These are phyloP conservation scores for Maniola jurtina DNA, from an alignment of 1,140 invertebrate genomes.

Conservation along the genomic window DNA sequence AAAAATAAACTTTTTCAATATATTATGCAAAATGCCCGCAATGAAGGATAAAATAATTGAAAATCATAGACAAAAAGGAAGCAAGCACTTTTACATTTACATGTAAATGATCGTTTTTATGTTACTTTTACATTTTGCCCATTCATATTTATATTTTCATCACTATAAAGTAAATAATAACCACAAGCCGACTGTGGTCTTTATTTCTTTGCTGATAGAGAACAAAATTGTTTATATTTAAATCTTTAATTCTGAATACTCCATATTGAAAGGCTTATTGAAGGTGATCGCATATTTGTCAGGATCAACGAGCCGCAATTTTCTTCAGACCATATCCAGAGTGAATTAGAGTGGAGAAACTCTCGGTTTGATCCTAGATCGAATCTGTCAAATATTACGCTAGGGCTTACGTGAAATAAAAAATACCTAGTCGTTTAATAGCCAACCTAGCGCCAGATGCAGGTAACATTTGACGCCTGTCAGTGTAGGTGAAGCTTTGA, in stretches of 20 bases:
- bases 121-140: background rate
- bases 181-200: background rate
- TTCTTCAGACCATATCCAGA: background rate
- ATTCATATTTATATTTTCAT: constrained; percentile 12
- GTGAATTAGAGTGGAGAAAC: no score
- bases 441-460: no score
- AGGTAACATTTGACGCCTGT: no score
- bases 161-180: background rate
- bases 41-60: background rate
- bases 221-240: background rate
- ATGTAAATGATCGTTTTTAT: constrained; percentile 2
- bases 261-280: constrained; percentile 22
- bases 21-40: background rate
- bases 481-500: no score
- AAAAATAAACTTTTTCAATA: background rate
- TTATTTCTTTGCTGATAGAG: background rate
- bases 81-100: background rate
- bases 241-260: constrained; percentile 1
- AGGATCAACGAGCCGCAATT: background rate
- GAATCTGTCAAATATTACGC: no score
- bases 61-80: background rate
- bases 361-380: no score
- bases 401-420: no score
- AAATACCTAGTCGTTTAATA: no score
- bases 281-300: background rate